Percentiles rank a stretch among this genome's conserved stretches.
Evolutionary conservation across 1,140 invertebrate species (phyloP).

Genomic region (Drosophila tropicalis): DNA sequence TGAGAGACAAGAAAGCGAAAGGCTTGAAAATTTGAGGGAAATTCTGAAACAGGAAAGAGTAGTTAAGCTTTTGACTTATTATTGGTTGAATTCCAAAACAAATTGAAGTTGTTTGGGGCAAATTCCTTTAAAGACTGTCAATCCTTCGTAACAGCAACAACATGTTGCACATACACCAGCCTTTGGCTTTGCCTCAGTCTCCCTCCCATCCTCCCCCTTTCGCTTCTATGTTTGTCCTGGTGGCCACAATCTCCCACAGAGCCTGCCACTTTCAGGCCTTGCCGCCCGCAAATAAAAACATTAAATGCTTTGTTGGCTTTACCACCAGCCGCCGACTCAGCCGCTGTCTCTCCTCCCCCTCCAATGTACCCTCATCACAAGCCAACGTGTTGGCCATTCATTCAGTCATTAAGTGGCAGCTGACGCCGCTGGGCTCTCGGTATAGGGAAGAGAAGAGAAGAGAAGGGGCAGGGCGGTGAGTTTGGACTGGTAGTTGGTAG

Average conservation of each 20-base stretch:
- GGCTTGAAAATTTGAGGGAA: slow-evolving; percentile 18
- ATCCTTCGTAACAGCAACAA: slow-evolving; percentile 36
- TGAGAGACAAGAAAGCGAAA: slow-evolving; percentile 12
- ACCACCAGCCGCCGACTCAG: slow-evolving; percentile 5
- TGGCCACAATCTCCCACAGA: slow-evolving; percentile 47
- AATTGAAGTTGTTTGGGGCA: slow-evolving; percentile 45
- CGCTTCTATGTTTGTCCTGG: slow-evolving; percentile 49
- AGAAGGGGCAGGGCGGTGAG: slow-evolving; percentile 28
- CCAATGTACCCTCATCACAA: slow-evolving; percentile 9
- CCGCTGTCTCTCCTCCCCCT: not conserved
- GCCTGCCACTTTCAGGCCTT: slow-evolving; percentile 66
- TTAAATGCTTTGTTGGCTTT: slow-evolving; percentile 70
- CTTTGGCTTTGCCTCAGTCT: not conserved
- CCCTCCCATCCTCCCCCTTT: not conserved
- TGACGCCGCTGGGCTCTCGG: slow-evolving; percentile 50
- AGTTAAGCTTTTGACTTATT: slow-evolving; percentile 1
- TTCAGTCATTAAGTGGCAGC: slow-evolving; percentile 75
- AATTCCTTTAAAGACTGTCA: slow-evolving; percentile 43
- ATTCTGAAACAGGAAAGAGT: slow-evolving; percentile 21
- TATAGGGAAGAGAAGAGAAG: not conserved
- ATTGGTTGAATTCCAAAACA: not conserved
- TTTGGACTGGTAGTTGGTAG: not conserved
- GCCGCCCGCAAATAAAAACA: slow-evolving; percentile 76
- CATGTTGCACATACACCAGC: slow-evolving; percentile 53
- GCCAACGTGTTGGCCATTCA: slow-evolving; percentile 72